phyloP scores from a whole-genome alignment of 2,888 invertebrate genomes.

The Panopea generosa region DNA sequence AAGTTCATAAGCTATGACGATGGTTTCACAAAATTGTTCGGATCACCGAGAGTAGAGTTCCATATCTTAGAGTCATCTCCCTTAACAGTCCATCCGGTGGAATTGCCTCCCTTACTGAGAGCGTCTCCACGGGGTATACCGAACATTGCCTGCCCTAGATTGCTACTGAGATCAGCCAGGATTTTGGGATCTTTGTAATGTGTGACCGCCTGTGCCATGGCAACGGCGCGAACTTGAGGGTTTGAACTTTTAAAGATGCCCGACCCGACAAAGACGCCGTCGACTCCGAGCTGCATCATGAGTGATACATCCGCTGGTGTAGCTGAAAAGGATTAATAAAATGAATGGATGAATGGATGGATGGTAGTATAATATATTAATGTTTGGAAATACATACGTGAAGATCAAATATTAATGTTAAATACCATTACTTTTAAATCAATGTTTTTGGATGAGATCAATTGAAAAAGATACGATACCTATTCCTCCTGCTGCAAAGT shows the following conservation, averaged over 20 bases:
- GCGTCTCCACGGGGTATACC: slow-evolving; percentile 65
- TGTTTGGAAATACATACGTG: too few relatives aligned
- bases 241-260: slow-evolving; percentile 83
- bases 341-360: too few relatives aligned
- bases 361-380: too few relatives aligned
- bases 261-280: slow-evolving; percentile 83
- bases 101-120: slow-evolving; percentile 21
- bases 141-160: slow-evolving; percentile 82
- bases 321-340: too few relatives aligned
- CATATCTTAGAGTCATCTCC: slow-evolving; percentile 66
- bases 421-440: too few relatives aligned
- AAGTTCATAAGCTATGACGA: too few relatives aligned
- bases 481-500: slow-evolving; percentile 83
- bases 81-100: slow-evolving; percentile 26
- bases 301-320: slow-evolving; percentile 83
- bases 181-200: slow-evolving; percentile 80
- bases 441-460: too few relatives aligned
- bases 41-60: slow-evolving; percentile 69
- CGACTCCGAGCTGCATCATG: slow-evolving; percentile 83
- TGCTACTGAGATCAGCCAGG: slow-evolving; percentile 78
- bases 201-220: slow-evolving; percentile 83
- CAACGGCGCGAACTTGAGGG: slow-evolving; percentile 77
- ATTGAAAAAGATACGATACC: too few relatives aligned
- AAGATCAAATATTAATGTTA: too few relatives aligned
- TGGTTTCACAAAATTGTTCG: slow-evolving; percentile 31